Percentiles rank a stretch among this genome's conserved stretches.
phyloP scores from a whole-genome alignment of 2,888 invertebrate genomes.

The Pachymerium ferrugineum region DNA sequence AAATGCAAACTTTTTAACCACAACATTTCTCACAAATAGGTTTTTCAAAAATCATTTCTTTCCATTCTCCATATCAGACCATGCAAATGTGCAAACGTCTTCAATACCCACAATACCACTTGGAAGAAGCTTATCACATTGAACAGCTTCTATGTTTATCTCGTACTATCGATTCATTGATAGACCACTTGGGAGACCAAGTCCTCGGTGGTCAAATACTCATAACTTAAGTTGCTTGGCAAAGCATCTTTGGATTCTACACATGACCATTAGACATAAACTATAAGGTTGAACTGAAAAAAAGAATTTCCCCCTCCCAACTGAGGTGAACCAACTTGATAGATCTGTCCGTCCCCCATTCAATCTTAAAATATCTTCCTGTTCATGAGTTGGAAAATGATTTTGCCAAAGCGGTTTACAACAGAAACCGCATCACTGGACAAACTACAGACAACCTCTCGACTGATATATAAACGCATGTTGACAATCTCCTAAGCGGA shows the following conservation, averaged over 20 bases:
- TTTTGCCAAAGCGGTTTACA: slow-evolving; percentile 24
- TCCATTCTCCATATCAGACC: neutral
- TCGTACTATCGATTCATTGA: neutral
- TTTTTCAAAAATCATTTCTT: no score
- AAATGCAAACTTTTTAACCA: neutral
- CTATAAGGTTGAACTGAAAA: neutral
- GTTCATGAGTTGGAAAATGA: slow-evolving; percentile 19
- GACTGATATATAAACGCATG: slow-evolving; percentile 21
- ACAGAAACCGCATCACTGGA: slow-evolving; percentile 11
- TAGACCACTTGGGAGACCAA: neutral
- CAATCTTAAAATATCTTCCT: neutral
- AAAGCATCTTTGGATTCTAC: neutral
- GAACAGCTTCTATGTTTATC: neutral
- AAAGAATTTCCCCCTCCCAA: neutral
- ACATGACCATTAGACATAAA: slow-evolving; percentile 5
- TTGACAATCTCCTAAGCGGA: slow-evolving; percentile 14
- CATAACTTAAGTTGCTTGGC: neutral
- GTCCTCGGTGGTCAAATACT: neutral
- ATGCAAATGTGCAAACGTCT: slow-evolving; percentile 12
- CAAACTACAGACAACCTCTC: slow-evolving; percentile 22
- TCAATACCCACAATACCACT: slow-evolving; percentile 24
- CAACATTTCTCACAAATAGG: neutral
- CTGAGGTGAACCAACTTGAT: slow-evolving; percentile 27
- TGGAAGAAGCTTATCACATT: slow-evolving; percentile 10
- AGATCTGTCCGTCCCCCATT: neutral